These are phyloP conservation scores for Symphodus melops DNA, from an alignment of 2,113 vertebrate species.

Conservation along the genomic window DNA sequence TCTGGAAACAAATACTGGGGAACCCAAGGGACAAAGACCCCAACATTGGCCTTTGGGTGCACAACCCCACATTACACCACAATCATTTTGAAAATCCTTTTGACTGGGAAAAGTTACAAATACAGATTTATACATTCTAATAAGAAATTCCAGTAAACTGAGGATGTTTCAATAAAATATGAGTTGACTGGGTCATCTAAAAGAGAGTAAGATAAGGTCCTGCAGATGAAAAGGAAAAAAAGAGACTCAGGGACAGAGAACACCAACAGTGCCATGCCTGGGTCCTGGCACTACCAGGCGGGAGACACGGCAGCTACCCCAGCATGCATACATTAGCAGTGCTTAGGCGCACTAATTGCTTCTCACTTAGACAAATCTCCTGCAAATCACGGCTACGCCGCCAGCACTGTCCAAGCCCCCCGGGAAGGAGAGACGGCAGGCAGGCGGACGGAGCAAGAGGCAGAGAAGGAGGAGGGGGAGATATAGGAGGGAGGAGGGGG, in stretches of 20 bases:
- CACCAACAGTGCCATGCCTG: conserved; percentile 38
- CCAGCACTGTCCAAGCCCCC: conserved; percentile 79
- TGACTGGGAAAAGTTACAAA: background rate
- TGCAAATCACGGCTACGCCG: conserved; percentile 84
- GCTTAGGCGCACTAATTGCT: conserved; percentile 86
- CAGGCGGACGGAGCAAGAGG: conserved; percentile 78
- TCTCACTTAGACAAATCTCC: conserved; percentile 89
- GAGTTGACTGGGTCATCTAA: conserved; percentile 57
- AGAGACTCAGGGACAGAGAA: conserved; percentile 36
- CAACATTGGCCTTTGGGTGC: conserved; percentile 12
- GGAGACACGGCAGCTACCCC: conserved; percentile 62
- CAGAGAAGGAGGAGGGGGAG: conserved; percentile 51
- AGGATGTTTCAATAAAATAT: conserved; percentile 63
- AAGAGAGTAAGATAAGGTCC: conserved; percentile 45
- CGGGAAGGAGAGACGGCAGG: conserved; percentile 80
- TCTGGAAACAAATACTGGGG: conserved; percentile 64
- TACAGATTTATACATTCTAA: conserved; percentile 4
- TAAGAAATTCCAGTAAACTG: conserved; percentile 24
- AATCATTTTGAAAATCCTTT: conserved; percentile 1
- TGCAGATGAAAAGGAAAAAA: conserved; percentile 61
- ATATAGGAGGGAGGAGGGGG: conserved; percentile 28
- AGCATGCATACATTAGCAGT: conserved; percentile 85
- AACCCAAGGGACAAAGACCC: conserved; percentile 41
- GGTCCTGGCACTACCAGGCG: conserved; percentile 62
- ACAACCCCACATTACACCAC: conserved; percentile 3